phyloP scores from a whole-genome alignment of 2,113 vertebrate species.

The Charadrius vociferus region DNA sequence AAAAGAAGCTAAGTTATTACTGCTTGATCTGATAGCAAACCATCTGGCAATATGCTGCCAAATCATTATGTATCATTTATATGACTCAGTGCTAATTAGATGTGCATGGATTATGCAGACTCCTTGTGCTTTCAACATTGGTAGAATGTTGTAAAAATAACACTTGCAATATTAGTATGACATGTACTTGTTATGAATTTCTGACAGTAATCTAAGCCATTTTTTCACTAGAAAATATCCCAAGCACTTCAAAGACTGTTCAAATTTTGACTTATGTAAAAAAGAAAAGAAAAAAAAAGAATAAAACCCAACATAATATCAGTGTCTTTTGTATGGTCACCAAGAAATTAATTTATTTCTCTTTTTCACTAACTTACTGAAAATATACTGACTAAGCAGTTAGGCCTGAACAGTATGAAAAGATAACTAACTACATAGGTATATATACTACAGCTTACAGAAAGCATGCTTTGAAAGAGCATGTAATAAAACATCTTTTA shows the following conservation, averaged over 20 bases:
- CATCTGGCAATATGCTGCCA: constrained; percentile 33
- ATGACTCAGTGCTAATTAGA: constrained; percentile 56
- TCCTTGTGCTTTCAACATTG: constrained; percentile 1
- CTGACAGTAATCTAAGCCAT: constrained; percentile 17
- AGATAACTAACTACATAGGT: not conserved
- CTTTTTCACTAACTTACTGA: not conserved
- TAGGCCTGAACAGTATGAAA: not conserved
- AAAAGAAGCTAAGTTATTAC: not conserved
- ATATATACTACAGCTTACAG: not conserved
- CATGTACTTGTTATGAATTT: constrained; percentile 31
- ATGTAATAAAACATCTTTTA: not conserved
- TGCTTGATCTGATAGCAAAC: constrained; percentile 25
- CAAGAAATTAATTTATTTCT: not conserved
- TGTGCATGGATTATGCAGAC: not conserved
- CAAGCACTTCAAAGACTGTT: not conserved
- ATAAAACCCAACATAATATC: not conserved
- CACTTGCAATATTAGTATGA: constrained; percentile 38
- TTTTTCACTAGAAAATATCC: constrained; percentile 18
- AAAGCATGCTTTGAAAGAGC: not conserved
- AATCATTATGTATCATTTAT: constrained; percentile 35
- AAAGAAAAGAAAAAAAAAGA: not conserved
- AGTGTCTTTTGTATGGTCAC: not conserved
- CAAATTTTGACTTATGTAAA: not conserved
- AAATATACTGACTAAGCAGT: not conserved
- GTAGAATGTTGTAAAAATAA: constrained; percentile 54